Evolutionary conservation across 2,797 vertebrate genomes (phyloP), one percentile per base, ranked within the genome.

Genomic region (Premnoplex brunnescens): DNA sequence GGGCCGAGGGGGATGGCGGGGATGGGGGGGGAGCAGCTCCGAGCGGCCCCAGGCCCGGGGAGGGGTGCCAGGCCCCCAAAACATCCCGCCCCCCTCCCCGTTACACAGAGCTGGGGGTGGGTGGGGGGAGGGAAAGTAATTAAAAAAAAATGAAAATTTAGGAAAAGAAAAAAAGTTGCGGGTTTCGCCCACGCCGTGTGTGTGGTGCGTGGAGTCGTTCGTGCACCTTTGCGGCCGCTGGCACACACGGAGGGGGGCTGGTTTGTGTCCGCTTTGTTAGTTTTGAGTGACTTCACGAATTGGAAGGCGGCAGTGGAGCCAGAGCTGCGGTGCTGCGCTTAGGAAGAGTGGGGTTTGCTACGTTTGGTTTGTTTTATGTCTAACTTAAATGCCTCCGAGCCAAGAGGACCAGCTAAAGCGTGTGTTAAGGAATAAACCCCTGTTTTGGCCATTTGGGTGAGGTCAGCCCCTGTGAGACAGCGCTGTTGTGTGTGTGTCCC

Each of bases 251-350:
- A 68, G 62, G 39, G 62, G 89, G 59, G 10, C 83, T 91, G 91
- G 0, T 94, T 95, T 90, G 20, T 85, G 13, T 95, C 90, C 13
- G 14, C 76, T 88, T 60, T 93, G 90, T 91, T 93, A 88, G 91
- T 93, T 93, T 93, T 76, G 79, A 91, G 44, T 84, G 92, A 91
- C 83, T 89, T 95, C 85, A 88, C 26, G 4, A 18, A 59, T 63
- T 92, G 79, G 86, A 84, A 72, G 46, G 91, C 72, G 3, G 0
- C 17, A 51, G 54, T 64, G 66, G 60, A 64, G 24, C 14, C 63
- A 82, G 91, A 77, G 9, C 36, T 83, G 54, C 22, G 55, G 43
- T 80, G 21, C 52, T 36, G 26, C 0, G 13, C 62, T 39, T 32
- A 30, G 63, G 54, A 8, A 55, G 52, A 48, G 62, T 37, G 74